These are phyloP conservation scores for Colius striatus DNA, from an alignment of 2,113 vertebrate species.

Conservation along the genomic window DNA sequence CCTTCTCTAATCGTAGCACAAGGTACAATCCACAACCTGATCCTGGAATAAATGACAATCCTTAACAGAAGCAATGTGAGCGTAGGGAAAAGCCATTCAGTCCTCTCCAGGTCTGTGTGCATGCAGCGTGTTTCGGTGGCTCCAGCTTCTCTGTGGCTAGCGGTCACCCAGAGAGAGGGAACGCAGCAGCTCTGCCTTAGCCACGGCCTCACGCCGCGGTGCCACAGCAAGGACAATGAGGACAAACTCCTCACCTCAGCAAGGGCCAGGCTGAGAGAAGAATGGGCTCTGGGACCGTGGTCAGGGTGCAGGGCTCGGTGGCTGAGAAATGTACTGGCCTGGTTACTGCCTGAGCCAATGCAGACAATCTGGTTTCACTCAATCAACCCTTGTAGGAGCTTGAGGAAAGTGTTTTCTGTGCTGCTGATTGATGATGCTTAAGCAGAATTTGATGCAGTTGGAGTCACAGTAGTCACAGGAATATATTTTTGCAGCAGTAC, in stretches of 20 bases:
- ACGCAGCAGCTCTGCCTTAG: too few species aligned
- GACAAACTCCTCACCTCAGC: too few species aligned
- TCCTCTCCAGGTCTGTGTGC: neutral
- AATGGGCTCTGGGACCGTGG: neutral
- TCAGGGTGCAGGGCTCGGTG: neutral
- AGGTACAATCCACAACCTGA: neutral
- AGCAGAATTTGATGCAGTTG: conserved; percentile 14
- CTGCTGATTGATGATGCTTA: neutral
- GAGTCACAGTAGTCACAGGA: neutral
- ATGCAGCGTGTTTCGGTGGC: neutral
- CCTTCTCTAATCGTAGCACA: neutral
- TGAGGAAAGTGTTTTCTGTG: neutral
- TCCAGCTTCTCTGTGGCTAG: neutral
- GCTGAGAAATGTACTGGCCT: neutral
- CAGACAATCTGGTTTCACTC: neutral
- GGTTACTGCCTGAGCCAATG: neutral
- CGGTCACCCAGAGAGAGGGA: neutral
- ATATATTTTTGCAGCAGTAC: neutral
- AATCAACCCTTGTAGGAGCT: neutral
- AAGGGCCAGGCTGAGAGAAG: too few species aligned
- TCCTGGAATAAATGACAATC: neutral
- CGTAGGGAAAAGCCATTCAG: neutral
- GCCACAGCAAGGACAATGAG: too few species aligned
- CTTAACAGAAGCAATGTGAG: neutral
- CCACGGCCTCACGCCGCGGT: neutral